Evolutionary conservation across 2,888 invertebrate species (phyloP).

Genomic region (Philonicus albiceps): DNA sequence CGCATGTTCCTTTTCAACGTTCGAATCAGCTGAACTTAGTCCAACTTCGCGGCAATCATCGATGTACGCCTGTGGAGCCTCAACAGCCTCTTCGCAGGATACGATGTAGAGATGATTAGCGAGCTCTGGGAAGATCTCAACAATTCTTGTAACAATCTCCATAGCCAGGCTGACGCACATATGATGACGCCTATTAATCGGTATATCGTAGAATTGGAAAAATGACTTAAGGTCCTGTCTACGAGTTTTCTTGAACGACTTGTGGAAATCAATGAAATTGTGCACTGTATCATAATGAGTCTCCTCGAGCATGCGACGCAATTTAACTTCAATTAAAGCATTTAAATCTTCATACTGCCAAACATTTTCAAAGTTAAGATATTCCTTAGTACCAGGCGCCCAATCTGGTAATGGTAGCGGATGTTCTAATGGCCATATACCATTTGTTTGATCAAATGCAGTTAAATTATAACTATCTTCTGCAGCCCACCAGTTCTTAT

Average conservation of each 20-base stretch:
- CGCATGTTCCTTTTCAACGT: constrained; percentile 86
- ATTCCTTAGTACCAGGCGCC: constrained; percentile 66
- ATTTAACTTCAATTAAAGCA: constrained; percentile 78
- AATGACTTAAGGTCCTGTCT: constrained; percentile 74
- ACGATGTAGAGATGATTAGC: constrained; percentile 74
- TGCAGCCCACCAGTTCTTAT: constrained; percentile 54
- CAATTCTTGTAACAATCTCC: constrained; percentile 76
- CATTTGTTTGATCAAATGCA: constrained; percentile 64
- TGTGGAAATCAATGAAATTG: constrained; percentile 78
- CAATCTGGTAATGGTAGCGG: constrained; percentile 81
- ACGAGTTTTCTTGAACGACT: constrained; percentile 70
- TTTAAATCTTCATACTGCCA: constrained; percentile 81
- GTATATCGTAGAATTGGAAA: constrained; percentile 79
- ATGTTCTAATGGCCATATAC: constrained; percentile 73
- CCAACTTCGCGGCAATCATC: constrained; percentile 67
- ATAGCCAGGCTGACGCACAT: constrained; percentile 90
- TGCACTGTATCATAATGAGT: constrained; percentile 90
- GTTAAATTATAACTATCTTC: constrained; percentile 61
- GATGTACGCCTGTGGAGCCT: constrained; percentile 68
- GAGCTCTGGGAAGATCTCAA: constrained; percentile 73
- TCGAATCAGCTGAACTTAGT: constrained; percentile 60
- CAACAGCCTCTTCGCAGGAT: constrained; percentile 88
- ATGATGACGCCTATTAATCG: constrained; percentile 79
- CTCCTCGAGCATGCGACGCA: constrained; percentile 81
- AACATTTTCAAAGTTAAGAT: constrained; percentile 61